These are phyloP conservation scores for Gordius sp. DNA, from an alignment of 2,888 invertebrate species.

Conservation along the genomic window DNA sequence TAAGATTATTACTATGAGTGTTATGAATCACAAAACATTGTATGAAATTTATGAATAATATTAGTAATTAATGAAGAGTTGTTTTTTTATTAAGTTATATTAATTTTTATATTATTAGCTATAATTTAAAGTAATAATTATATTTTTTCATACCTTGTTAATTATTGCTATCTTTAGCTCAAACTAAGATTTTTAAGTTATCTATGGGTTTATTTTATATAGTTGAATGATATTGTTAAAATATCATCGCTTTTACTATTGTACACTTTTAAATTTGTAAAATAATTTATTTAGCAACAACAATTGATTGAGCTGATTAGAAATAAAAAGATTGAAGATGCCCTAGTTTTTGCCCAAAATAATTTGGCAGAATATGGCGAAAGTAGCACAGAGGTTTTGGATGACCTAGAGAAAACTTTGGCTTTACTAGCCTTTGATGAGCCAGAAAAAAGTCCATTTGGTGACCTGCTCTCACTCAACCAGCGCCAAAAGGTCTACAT, in stretches of 20 bases:
- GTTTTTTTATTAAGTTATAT: too few relatives aligned
- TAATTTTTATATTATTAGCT: too few relatives aligned
- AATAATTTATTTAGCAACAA: slow-evolving; percentile 53
- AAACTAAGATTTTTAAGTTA: too few relatives aligned
- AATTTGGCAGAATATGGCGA: slow-evolving; percentile 66
- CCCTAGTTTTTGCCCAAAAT: slow-evolving; percentile 60
- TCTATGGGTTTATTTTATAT: slow-evolving; percentile 7
- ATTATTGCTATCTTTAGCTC: too few relatives aligned
- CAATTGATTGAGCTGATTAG: slow-evolving; percentile 63
- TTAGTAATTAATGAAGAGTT: too few relatives aligned
- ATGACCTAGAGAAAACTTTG: slow-evolving; percentile 66
- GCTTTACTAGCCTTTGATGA: slow-evolving; percentile 85
- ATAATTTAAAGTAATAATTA: too few relatives aligned
- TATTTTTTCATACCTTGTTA: too few relatives aligned
- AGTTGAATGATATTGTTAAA: slow-evolving; percentile 17
- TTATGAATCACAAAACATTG: too few relatives aligned
- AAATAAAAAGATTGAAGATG: slow-evolving; percentile 55
- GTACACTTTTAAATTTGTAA: slow-evolving; percentile 21
- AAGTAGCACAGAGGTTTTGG: slow-evolving; percentile 40
- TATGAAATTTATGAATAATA: too few relatives aligned
- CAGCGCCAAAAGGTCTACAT: slow-evolving; percentile 42
- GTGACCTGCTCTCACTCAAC: slow-evolving; percentile 64
- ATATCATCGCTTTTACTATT: slow-evolving; percentile 15
- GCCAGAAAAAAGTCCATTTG: slow-evolving; percentile 72
- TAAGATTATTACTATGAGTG: too few relatives aligned